These are phyloP conservation scores for Dromius quadrimaculatus DNA, from an alignment of 2,888 invertebrate genomes.

Conservation along the genomic window DNA sequence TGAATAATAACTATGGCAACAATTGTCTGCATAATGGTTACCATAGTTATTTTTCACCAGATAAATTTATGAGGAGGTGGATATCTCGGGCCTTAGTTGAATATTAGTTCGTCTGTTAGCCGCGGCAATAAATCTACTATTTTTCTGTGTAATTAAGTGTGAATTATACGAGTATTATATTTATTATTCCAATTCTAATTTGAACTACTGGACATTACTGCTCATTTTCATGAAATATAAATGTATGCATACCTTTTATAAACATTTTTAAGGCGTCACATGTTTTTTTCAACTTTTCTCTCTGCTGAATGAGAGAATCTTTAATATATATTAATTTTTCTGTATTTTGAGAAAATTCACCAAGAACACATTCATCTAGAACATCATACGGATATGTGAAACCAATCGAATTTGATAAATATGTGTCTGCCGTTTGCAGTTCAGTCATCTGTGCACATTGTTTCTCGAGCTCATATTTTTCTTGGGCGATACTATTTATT, in stretches of 20 bases:
- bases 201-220: no score
- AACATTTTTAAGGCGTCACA: conserved; percentile 65
- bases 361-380: conserved; percentile 72
- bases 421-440: conserved; percentile 70
- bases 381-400: conserved; percentile 73
- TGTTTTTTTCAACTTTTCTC: conserved; percentile 71
- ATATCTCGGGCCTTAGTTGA: no score
- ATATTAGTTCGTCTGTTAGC: no score
- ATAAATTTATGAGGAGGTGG: no score
- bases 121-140: no score
- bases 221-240: conserved; percentile 23
- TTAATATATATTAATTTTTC: conserved; percentile 74
- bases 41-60: no score
- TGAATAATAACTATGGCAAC: no score
- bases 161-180: no score
- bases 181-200: no score
- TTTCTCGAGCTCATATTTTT: conserved; percentile 77
- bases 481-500: conserved; percentile 77
- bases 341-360: conserved; percentile 75
- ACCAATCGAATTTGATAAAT: conserved; percentile 74
- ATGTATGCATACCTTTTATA: conserved; percentile 62
- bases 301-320: conserved; percentile 73
- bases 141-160: no score
- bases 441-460: conserved; percentile 78
- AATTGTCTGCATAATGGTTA: no score